These are phyloP conservation scores for Merodon equestris DNA, from an alignment of 2,888 invertebrate genomes.

Conservation along the genomic window DNA sequence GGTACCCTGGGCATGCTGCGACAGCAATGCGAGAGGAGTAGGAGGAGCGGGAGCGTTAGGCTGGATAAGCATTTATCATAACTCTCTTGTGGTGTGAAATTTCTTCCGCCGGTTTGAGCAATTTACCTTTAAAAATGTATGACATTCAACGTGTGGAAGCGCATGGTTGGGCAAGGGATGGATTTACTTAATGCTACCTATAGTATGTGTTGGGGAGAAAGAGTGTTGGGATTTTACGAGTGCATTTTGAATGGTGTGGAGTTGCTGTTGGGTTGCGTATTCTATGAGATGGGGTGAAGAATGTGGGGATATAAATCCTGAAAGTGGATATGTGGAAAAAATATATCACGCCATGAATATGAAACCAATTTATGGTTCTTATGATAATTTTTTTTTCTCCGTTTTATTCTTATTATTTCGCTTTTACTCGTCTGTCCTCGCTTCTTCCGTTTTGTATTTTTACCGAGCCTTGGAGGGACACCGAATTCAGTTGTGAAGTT, in stretches of 20 bases:
- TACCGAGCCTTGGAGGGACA: too few species aligned
- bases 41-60: slow-evolving; percentile 9
- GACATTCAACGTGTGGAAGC: slow-evolving; percentile 22
- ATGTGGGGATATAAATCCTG: slow-evolving; percentile 35
- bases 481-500: too few species aligned
- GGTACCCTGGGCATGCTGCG: slow-evolving; percentile 1
- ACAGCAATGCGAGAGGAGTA: neutral
- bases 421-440: neutral
- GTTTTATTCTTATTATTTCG: too few species aligned
- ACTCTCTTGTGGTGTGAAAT: slow-evolving; percentile 35
- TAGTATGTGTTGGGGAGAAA: neutral
- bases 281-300: too few species aligned
- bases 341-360: slow-evolving; percentile 43
- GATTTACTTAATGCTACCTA: slow-evolving; percentile 30
- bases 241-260: slow-evolving; percentile 7
- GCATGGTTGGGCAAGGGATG: neutral
- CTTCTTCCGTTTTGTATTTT: too few species aligned
- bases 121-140: slow-evolving; percentile 48
- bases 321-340: slow-evolving; percentile 43
- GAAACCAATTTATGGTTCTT: slow-evolving; percentile 48
- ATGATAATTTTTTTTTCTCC: slow-evolving; percentile 13
- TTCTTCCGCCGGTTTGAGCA: slow-evolving; percentile 40
- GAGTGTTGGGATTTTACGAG: slow-evolving; percentile 26
- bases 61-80: slow-evolving; percentile 50
- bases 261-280: slow-evolving; percentile 6